A percentile compares a stretch with the other conserved stretches of the same genome.
phyloP scores from a whole-genome alignment of 1,140 invertebrate species.

The Drosophila malerkotliana region DNA sequence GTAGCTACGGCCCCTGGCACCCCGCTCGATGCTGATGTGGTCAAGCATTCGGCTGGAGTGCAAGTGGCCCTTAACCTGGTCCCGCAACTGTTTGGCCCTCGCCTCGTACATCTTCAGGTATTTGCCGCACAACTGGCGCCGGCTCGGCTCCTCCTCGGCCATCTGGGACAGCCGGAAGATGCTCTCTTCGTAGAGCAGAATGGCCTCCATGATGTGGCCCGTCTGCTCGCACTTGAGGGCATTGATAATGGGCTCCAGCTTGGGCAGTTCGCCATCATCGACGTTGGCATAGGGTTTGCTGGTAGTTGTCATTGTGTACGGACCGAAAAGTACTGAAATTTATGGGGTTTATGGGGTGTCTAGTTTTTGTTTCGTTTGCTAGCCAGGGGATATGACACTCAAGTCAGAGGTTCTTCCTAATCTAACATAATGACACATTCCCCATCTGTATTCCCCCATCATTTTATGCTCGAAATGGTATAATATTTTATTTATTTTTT shows the following conservation, averaged over 20 bases:
- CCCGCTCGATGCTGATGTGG: constrained; percentile 59
- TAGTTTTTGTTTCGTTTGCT: not conserved
- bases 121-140: constrained; percentile 49
- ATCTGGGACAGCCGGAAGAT: constrained; percentile 60
- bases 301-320: constrained; percentile 42
- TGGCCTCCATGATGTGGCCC: constrained; percentile 73
- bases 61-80: constrained; percentile 68
- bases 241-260: constrained; percentile 51
- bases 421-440: not conserved
- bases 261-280: constrained; percentile 43
- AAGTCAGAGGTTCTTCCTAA: not conserved
- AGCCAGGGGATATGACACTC: not conserved
- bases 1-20: constrained; percentile 64
- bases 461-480: constrained; percentile 38
- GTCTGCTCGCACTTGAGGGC: constrained; percentile 67
- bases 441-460: not conserved
- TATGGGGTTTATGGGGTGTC: not conserved
- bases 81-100: constrained; percentile 57
- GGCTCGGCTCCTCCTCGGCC: constrained; percentile 44
- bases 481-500: not conserved
- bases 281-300: constrained; percentile 16
- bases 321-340: constrained; percentile 19
- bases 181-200: constrained; percentile 69
- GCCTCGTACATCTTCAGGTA: constrained; percentile 62
- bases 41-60: constrained; percentile 61